A percentile compares a stretch with the other conserved stretches of the same genome.
Conservation (phyloP, 2,888 invertebrate species). For the Lasioglossum oenotherae region DNA sequence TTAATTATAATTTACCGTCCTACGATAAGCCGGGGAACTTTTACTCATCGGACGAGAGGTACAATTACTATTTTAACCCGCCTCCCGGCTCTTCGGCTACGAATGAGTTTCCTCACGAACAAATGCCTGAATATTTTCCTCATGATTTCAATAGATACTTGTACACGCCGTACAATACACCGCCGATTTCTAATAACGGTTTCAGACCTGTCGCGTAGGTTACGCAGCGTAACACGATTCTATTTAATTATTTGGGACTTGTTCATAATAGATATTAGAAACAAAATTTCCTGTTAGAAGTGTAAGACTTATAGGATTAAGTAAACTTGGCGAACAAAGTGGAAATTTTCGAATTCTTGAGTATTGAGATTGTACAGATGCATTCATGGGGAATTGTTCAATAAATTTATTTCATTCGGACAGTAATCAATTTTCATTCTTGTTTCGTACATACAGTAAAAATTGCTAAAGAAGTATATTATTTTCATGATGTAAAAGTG, state of each 20-base stretch:
- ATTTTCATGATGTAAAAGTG: background rate
- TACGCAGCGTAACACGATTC: background rate
- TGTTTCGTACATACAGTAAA: background rate
- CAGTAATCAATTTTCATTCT: background rate
- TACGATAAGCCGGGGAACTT: slow-evolving; percentile 61
- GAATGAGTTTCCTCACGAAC: slow-evolving; percentile 45
- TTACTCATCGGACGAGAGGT: slow-evolving; percentile 55
- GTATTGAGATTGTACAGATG: background rate
- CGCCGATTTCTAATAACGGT: slow-evolving; percentile 35
- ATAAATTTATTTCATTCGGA: background rate
- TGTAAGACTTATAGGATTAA: background rate
- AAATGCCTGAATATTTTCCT: slow-evolving; percentile 47
- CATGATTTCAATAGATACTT: slow-evolving; percentile 47
- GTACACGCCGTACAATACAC: slow-evolving; percentile 48
- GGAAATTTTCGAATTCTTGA: background rate
- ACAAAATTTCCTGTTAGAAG: background rate
- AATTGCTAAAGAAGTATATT: background rate
- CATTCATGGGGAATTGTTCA: background rate
- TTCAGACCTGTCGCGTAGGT: slow-evolving; percentile 57
- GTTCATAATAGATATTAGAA: background rate
- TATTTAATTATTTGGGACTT: background rate
- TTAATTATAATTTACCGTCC: slow-evolving; percentile 55
- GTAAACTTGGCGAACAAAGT: background rate
- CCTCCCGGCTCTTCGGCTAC: slow-evolving; percentile 31
- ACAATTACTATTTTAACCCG: slow-evolving; percentile 46